These are phyloP conservation scores for Pelosia muscerda DNA, from an alignment of 2,888 invertebrate species.

Conservation along the genomic window DNA sequence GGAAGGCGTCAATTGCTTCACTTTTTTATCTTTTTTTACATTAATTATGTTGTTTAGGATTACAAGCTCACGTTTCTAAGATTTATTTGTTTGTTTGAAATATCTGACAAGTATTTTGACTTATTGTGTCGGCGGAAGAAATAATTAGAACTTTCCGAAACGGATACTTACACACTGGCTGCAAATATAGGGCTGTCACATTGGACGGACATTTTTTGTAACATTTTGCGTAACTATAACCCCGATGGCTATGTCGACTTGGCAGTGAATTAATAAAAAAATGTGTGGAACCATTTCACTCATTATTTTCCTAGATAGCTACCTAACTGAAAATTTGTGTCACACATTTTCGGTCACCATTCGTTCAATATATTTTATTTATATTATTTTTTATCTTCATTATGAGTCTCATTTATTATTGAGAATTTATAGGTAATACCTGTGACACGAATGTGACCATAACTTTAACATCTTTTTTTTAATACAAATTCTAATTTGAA, in stretches of 20 bases:
- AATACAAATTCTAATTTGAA: background rate
- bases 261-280: background rate
- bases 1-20: conserved; percentile 71
- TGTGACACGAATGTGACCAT: background rate
- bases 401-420: conserved; percentile 1
- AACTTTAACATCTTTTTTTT: too few species aligned
- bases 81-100: conserved; percentile 59
- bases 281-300: background rate
- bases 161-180: background rate
- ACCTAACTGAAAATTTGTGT: background rate
- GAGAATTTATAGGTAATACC: background rate
- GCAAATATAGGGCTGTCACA: background rate
- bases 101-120: conserved; percentile 35
- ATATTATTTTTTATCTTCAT: background rate
- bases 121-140: conserved; percentile 37
- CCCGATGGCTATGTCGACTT: too few species aligned
- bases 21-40: conserved; percentile 61
- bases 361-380: background rate
- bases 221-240: too few species aligned
- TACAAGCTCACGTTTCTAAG: conserved; percentile 62
- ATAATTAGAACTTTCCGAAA: background rate
- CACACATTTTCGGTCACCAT: too few species aligned
- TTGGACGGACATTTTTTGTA: too few species aligned
- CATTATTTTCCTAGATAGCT: background rate
- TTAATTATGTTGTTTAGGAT: conserved; percentile 57